Base-by-base conservation (phyloP, 2,888 invertebrate species). In the Blomia tropicalis region DNA sequence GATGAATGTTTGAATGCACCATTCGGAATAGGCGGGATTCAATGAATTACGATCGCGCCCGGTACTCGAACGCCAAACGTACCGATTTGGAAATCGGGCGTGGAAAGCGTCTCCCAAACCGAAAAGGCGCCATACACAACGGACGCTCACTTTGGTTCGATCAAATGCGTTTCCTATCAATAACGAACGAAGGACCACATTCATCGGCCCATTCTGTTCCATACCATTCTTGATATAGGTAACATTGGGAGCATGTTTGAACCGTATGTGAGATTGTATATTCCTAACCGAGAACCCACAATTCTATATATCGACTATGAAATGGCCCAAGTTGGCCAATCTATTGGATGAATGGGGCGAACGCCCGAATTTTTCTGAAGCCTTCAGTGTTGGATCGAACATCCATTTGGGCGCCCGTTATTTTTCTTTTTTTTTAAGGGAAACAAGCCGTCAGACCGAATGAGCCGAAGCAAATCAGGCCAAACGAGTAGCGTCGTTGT, bases 101-200 rank as follows among this genome's bases (percentile, higher is more conserved):
- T 47, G 51, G 51, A 11, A 27, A 47, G n/a, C 41, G n/a, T 25
- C 11, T 47, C 27, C n/a, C 51, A 47, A 47, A 11, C 7, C 51
- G n/a, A 14, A 47, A 47, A 47, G 22, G 51, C 51, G 51, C 51
- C 51, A 47, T 47, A 47, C n/a, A 47, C 41, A 41, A 41, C 51
- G 7, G 51, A 27, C 51, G 7, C 51, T 27, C 11, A 19, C 3
- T 31, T 51, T 23, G 56, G 29, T 56, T 27, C 56, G 56, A 56
- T 56, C 29, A 56, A 56, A 56, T 56, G 56, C 29, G 56, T 56
- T 56, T 56, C 36, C 56, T 56, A 56, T 56, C 56, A 25, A 56
- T 56, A 22, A 14, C 11, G 11, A 51, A 14, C 3, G 54, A 17
- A 31, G 25, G 5, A 4, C 7, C 47, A 7, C 4, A 47, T 51